Evolutionary conservation across 2,113 vertebrate species (phyloP), one percentile per base, ranked within the genome.

Genomic region (Cervus canadensis): DNA sequence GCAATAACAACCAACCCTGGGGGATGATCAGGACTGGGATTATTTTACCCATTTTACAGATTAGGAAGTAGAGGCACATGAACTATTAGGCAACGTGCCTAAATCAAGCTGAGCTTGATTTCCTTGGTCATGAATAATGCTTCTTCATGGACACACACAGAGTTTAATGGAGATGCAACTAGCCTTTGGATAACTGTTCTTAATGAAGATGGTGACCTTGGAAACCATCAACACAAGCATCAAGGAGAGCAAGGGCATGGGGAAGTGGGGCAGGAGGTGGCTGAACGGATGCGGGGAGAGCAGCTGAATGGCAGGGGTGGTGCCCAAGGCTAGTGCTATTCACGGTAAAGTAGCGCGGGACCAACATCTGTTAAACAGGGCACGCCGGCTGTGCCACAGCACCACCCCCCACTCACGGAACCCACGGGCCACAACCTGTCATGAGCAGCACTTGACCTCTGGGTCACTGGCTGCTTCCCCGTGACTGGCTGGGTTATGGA

Each of bases 171-270:
- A 93, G 64, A 79, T 85, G 54, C 90, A n/a, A 64, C 88, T 30
- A 52, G 26, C 10, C 88, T 92, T 64, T 52, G 33, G 96, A 88
- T 52, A 93, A 85, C 81, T 36, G 17, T 97, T 95, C 64, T 96
- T 87, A 91, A 88, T 0, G 5, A 79, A 94, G 95, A 87, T 60
- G 94, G 90, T 5, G 88, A 97, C 97, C 98, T 98, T 92, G 97
- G 97, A 97, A 82, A 95, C 36, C 16, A 89, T 25, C 62, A 57
- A 84, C 67, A 87, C 2, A 1, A 48, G 48, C 1, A 30, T 60
- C 90, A 2, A 11, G 87, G 40, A 86, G 1, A 16, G 87, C 81
- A 85, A 95, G 87, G 76, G 52, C 89, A 36, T 1, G 13, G 87
- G 90, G 89, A 86, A 50, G 50, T 1, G 52, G 84, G 67, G 56